Evolutionary conservation across 2,113 vertebrate genomes (phyloP).

Genomic region (Xyliphius kryptos): DNA sequence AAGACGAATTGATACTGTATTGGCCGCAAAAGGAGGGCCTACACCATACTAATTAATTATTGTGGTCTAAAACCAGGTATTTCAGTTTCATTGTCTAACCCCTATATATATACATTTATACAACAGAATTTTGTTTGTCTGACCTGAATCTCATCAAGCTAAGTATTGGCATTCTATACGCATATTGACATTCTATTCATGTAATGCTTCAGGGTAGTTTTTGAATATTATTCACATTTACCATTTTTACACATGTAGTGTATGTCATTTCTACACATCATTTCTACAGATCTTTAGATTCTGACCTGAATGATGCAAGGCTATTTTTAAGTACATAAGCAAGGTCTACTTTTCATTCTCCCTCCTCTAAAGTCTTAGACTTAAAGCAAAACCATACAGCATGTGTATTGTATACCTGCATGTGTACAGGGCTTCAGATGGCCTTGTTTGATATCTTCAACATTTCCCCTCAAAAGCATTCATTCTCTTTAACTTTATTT

Average conservation of each 20-base stretch:
- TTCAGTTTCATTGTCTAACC: no score
- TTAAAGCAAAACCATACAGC: not conserved
- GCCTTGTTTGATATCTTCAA: not conserved
- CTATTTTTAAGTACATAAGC: conserved; percentile 13
- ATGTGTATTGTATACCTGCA: not conserved
- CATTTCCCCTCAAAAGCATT: not conserved
- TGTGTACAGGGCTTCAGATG: not conserved
- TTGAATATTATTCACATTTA: not conserved
- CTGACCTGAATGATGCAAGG: conserved; percentile 14
- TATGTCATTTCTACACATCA: conserved; percentile 18
- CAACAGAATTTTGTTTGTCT: not conserved
- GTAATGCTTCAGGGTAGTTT: not conserved
- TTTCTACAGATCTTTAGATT: conserved; percentile 12
- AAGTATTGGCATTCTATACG: no score
- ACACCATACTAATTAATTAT: no score
- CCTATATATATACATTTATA: no score
- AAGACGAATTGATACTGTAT: no score
- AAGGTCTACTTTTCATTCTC: conserved; percentile 21
- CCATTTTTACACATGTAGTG: conserved; percentile 8
- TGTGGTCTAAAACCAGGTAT: no score
- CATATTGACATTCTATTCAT: not conserved
- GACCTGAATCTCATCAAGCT: not conserved
- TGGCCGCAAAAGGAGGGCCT: no score
- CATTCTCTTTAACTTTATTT: not conserved
- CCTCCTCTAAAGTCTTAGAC: no score